These are phyloP conservation scores for Anaspis maculata DNA, from an alignment of 2,888 invertebrate species.

Conservation along the genomic window DNA sequence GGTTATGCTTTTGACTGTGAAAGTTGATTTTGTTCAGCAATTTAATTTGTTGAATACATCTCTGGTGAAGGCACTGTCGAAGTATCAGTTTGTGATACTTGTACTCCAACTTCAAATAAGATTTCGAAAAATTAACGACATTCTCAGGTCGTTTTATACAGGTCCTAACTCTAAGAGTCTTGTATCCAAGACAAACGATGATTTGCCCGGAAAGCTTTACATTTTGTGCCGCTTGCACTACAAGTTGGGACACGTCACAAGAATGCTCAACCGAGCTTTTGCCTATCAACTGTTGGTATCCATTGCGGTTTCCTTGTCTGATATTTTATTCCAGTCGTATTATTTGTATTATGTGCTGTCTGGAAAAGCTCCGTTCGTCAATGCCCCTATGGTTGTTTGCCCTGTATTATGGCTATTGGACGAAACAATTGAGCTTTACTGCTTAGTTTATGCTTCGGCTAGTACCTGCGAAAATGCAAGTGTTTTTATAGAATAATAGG, in stretches of 20 bases:
- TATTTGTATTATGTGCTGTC: constrained; percentile 24
- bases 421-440: constrained; percentile 26
- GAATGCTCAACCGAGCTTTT: constrained; percentile 23
- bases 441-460: constrained; percentile 23
- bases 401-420: constrained; percentile 25
- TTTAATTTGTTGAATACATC: constrained; percentile 19
- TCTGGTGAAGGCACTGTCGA: constrained; percentile 25
- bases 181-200: constrained; percentile 4
- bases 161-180: constrained; percentile 2
- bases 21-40: constrained; percentile 21
- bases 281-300: constrained; percentile 25
- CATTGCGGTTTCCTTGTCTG: constrained; percentile 21
- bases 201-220: constrained; percentile 19
- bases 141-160: constrained; percentile 14
- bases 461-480: constrained; percentile 25
- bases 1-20: constrained; percentile 17
- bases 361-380: constrained; percentile 11
- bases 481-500: constrained; percentile 8
- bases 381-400: constrained; percentile 14
- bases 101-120: constrained; percentile 21
- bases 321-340: constrained; percentile 28
- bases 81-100: constrained; percentile 25
- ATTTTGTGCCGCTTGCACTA: constrained; percentile 27
- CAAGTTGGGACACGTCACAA: constrained; percentile 23
- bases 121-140: constrained; percentile 23